Conservation (phyloP, 2,797 vertebrate genomes). For the Hirundo rustica region DNA sequence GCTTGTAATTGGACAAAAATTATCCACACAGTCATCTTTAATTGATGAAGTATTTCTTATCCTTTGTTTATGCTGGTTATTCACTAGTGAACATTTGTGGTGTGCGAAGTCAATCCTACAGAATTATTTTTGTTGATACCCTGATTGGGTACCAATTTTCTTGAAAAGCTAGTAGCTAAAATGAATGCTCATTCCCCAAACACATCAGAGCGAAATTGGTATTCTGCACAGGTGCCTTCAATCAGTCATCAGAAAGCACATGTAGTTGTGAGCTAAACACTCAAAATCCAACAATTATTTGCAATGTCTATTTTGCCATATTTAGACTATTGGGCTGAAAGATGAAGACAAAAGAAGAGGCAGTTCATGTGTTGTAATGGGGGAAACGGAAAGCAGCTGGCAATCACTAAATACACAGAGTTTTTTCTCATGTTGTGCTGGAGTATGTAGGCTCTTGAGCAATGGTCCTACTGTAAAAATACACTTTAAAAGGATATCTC, state of each 20-base stretch:
- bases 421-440: background rate
- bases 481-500: background rate
- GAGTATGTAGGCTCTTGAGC: background rate
- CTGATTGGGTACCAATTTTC: background rate
- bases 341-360: background rate
- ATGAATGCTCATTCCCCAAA: background rate
- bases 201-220: background rate
- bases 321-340: background rate
- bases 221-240: background rate
- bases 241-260: background rate
- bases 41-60: background rate
- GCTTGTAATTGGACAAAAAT: background rate
- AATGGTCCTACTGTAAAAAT: background rate
- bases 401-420: background rate
- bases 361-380: background rate
- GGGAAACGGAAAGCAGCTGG: background rate
- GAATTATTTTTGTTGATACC: background rate
- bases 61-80: background rate
- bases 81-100: background rate
- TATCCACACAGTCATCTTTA: background rate
- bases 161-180: background rate
- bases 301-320: background rate
- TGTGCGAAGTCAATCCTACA: background rate
- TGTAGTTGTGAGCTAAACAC: background rate
- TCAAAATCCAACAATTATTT: conserved; percentile 25